Conservation (phyloP, 2,888 invertebrate species). For the Thymelicus sylvestris region DNA sequence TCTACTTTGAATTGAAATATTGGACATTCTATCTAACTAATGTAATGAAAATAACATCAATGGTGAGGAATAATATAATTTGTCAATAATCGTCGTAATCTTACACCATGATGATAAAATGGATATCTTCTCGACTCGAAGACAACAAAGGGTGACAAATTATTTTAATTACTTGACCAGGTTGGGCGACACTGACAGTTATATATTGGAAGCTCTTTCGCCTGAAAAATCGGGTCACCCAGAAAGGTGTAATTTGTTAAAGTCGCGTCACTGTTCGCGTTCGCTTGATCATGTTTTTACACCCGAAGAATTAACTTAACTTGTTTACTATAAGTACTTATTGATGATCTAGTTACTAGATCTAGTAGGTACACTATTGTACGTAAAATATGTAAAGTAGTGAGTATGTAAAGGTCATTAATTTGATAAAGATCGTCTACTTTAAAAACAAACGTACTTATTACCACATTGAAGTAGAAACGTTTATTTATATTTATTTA, state of each 20-base stretch:
- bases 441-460: too few relatives aligned
- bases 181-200: constrained; percentile 22
- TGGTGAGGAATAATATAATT: neutral
- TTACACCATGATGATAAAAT: constrained; percentile 11
- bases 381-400: too few relatives aligned
- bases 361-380: too few relatives aligned
- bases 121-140: constrained; percentile 18
- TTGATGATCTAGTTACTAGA: too few relatives aligned
- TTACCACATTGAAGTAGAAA: too few relatives aligned
- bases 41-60: too few relatives aligned
- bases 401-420: too few relatives aligned
- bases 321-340: neutral
- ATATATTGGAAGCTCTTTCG: constrained; percentile 17
- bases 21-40: too few relatives aligned
- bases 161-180: constrained; percentile 26
- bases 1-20: too few relatives aligned
- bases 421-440: too few relatives aligned
- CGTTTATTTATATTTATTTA: too few relatives aligned
- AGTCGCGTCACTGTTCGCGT: constrained; percentile 8
- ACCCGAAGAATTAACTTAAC: neutral
- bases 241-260: constrained; percentile 27
- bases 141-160: constrained; percentile 27
- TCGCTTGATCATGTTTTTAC: constrained; percentile 3
- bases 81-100: neutral
- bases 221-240: constrained; percentile 24